phyloP scores from a whole-genome alignment of 2,888 invertebrate species.

The Galerucella nymphaeae region DNA sequence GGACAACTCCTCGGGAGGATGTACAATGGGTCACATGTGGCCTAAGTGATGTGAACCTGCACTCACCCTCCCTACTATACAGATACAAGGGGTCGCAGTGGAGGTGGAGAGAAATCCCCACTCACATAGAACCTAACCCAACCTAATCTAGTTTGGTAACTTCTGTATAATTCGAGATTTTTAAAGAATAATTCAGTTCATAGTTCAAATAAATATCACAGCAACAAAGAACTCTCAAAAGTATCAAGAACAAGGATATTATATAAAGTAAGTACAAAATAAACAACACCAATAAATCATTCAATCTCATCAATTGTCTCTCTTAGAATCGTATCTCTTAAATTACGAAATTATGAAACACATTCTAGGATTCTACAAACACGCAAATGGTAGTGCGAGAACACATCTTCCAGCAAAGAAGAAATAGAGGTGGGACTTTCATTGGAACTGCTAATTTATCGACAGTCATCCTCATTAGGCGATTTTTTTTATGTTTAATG shows the following conservation, averaged over 20 bases:
- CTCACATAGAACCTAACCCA: no score
- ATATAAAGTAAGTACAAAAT: background rate
- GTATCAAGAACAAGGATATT: background rate
- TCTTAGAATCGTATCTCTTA: slow-evolving; percentile 1
- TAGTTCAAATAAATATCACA: no score
- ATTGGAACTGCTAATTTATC: background rate
- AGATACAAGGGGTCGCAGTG: no score
- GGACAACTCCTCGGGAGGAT: no score
- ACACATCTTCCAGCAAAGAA: slow-evolving; percentile 16
- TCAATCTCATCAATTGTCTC: background rate
- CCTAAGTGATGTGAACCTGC: no score
- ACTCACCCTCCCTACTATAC: no score
- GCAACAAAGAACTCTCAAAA: background rate
- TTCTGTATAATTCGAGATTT: no score
- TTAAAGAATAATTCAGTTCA: no score
- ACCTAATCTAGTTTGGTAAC: no score
- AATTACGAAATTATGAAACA: slow-evolving; percentile 13
- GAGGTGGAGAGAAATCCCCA: no score
- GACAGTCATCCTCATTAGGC: background rate
- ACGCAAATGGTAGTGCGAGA: slow-evolving; percentile 15
- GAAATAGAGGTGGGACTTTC: slow-evolving; percentile 12
- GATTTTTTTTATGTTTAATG: background rate
- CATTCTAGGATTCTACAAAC: slow-evolving; percentile 18
- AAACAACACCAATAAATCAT: background rate
- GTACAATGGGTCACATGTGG: no score